These are phyloP conservation scores for Pseudomyrmex gracilis DNA, from an alignment of 1,140 invertebrate species.

Conservation along the genomic window DNA sequence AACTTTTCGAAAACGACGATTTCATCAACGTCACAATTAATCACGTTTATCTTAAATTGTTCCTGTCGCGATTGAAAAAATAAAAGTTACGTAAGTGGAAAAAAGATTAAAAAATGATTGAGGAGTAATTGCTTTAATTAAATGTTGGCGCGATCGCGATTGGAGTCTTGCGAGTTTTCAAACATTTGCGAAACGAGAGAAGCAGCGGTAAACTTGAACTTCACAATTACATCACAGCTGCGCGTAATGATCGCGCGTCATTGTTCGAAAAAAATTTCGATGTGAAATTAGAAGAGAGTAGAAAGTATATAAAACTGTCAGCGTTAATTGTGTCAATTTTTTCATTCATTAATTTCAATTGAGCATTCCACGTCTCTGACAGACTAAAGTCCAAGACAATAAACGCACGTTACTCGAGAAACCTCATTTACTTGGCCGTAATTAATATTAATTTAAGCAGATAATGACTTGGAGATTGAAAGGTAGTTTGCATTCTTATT, in stretches of 20 bases:
- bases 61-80: background rate
- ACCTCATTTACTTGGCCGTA: background rate
- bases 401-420: background rate
- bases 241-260: background rate
- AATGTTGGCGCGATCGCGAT: no score
- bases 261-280: background rate
- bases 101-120: no score
- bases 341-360: slow-evolving; percentile 37
- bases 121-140: no score
- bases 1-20: background rate
- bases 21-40: background rate
- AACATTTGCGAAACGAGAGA: no score
- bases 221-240: no score
- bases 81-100: no score
- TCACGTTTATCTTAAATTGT: slow-evolving; percentile 5
- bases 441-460: slow-evolving; percentile 42
- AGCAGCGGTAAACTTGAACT: no score
- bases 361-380: background rate
- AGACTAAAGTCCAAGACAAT: background rate
- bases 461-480: slow-evolving; percentile 14
- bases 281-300: background rate
- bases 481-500: background rate
- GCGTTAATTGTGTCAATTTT: slow-evolving; percentile 5
- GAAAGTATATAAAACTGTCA: background rate
- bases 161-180: no score